Percentiles rank a stretch among this genome's conserved stretches.
Evolutionary conservation across 2,797 vertebrate species (phyloP).

Genomic region (Triplophysa bombifrons): DNA sequence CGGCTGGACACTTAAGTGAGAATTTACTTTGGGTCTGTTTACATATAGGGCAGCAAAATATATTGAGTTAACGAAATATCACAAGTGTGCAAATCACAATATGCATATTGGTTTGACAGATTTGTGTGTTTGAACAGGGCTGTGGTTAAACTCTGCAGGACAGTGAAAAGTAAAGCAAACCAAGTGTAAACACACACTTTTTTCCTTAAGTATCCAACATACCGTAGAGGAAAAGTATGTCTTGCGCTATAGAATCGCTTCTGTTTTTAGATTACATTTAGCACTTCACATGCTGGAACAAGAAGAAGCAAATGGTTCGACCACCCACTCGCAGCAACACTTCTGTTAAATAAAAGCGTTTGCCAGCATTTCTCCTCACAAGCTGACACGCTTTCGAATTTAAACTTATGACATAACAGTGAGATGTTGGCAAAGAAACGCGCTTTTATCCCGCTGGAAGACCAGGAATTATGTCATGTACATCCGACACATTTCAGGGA

Average conservation of each 20-base stretch:
- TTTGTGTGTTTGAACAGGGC: no score
- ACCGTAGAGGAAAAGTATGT: background rate
- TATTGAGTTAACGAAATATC: background rate
- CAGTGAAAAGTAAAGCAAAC: no score
- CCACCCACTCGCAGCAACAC: conserved; percentile 15
- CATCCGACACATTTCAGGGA: background rate
- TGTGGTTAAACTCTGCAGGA: no score
- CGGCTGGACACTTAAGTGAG: background rate
- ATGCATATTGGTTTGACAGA: no score
- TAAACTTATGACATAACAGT: conserved; percentile 17
- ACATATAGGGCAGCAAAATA: background rate
- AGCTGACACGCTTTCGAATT: background rate
- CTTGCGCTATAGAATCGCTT: background rate
- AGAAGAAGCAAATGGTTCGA: background rate
- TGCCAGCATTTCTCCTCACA: background rate
- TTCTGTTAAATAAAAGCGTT: background rate
- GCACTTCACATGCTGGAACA: conserved; percentile 7
- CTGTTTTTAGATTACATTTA: conserved; percentile 9
- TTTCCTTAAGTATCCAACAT: no score
- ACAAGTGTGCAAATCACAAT: no score
- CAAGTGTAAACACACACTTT: no score
- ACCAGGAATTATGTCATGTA: background rate
- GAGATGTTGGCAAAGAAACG: conserved; percentile 7
- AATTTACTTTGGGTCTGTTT: background rate
- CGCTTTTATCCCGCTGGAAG: conserved; percentile 12